Base-by-base conservation (phyloP, 92 coral and sea anemone genomes). In the Siderastrea radians region DNA sequence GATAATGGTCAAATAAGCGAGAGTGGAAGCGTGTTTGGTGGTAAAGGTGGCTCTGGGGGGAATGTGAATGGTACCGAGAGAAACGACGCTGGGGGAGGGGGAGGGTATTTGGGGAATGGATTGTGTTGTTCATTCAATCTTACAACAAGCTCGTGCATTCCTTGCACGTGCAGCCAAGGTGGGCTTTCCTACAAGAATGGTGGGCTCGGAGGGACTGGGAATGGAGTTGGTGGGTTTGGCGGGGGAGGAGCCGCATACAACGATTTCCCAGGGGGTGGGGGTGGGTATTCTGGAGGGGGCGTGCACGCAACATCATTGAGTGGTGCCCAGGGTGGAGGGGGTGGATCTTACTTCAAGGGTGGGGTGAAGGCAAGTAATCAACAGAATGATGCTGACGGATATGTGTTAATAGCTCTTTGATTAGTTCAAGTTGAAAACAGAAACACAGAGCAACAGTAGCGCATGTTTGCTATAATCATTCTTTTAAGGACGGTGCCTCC, bases 241-340 rank as follows among this genome's bases (percentile, higher is more conserved):
- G 96, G 96, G 58, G 96, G 96, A 57, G 96, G 96, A 19, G 93
- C 93, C 47, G 84, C 92, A 17, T 73, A 75, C 44, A 2, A 12
- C 11, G 3, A 12, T 12, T 57, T 88, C 66, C 80, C 87, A 54
- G 93, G 96, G 82, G 96, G 93, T 6, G 93, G 96, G 54, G 96
- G 96, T 64, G 93, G 96, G n/a, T 93, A 82, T 52, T 74, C 93
- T 26, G 96, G 96, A 1, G 96, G 96, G 1, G 91, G 85, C 15
- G 93, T 90, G 46, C 0, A 1, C 8, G 79, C 82, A 3, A 48
- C 68, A 6, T 62, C 86, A 55, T 19, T 1, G 53, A 53, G 55
- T 62, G 77, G 8, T 7, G 12, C 47, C 15, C 87, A 51, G 87
- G 88, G 43, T 69, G 96, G 79, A 90, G 96, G 63, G 87, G 96